Percentiles rank a stretch among this genome's conserved stretches.
These are phyloP conservation scores for Eubasilissa splendida DNA, from an alignment of 2,888 invertebrate species.

Conservation along the genomic window DNA sequence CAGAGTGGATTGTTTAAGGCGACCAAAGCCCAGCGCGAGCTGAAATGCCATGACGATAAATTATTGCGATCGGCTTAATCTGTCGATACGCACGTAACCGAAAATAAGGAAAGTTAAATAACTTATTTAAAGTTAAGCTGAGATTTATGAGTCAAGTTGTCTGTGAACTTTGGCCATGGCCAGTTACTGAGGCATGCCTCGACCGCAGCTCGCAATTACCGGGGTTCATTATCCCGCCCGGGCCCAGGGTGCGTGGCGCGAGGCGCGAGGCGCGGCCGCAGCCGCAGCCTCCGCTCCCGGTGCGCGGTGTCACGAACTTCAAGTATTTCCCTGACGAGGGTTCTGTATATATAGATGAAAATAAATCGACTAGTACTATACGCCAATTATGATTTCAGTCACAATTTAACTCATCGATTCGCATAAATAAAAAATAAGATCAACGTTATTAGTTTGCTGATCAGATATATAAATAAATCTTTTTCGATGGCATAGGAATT, in stretches of 20 bases:
- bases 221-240: conserved; percentile 24
- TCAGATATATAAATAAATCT: too few relatives aligned
- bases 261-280: conserved; percentile 11
- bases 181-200: not conserved
- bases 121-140: conserved; percentile 3
- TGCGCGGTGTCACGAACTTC: conserved; percentile 1
- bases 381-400: too few relatives aligned
- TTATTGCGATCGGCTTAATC: not conserved
- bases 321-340: not conserved
- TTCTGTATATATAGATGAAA: too few relatives aligned
- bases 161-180: not conserved
- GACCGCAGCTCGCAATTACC: not conserved
- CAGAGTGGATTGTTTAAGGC: too few relatives aligned
- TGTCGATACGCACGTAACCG: not conserved
- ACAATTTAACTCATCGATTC: too few relatives aligned
- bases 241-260: conserved; percentile 29
- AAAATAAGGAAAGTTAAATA: conserved; percentile 29
- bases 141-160: conserved; percentile 44
- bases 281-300: conserved; percentile 9
- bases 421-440: too few relatives aligned
- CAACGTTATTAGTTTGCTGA: too few relatives aligned
- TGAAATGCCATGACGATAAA: not conserved
- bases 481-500: too few relatives aligned
- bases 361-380: too few relatives aligned
- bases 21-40: too few relatives aligned